A percentile compares a stretch with the other conserved stretches of the same genome.
These are phyloP conservation scores for Ditylenchus dipsaci DNA, from an alignment of 1,140 invertebrate genomes.

Conservation along the genomic window DNA sequence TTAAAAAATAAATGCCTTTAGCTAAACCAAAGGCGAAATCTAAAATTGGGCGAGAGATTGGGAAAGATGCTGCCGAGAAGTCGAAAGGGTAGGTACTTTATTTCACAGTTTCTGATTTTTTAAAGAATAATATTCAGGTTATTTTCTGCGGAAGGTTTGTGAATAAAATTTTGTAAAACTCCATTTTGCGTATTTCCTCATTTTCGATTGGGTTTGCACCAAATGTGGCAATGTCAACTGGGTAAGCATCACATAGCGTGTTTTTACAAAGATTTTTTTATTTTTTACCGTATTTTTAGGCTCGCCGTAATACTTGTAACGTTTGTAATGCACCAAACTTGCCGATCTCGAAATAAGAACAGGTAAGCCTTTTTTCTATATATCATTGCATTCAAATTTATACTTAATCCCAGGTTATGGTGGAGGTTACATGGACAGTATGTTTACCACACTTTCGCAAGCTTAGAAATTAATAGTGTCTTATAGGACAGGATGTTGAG, in stretches of 20 bases:
- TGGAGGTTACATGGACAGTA: conserved; percentile 77
- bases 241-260: conserved; percentile 61
- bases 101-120: no score
- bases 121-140: conserved; percentile 60
- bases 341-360: conserved; percentile 76
- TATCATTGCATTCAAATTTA: not conserved
- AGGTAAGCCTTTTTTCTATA: conserved; percentile 37
- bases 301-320: conserved; percentile 87
- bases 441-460: conserved; percentile 50
- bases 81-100: conserved; percentile 69
- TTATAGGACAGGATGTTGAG: conserved; percentile 68
- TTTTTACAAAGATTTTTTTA: no score
- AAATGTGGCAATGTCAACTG: conserved; percentile 99
- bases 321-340: conserved; percentile 97
- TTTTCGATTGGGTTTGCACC: conserved; percentile 85
- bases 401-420: conserved; percentile 55
- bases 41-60: conserved; percentile 90
- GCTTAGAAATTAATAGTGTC: no score
- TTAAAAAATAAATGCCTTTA: conserved; percentile 8
- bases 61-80: conserved; percentile 94
- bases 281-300: conserved; percentile 55
- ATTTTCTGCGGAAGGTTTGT: conserved; percentile 81
- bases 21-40: conserved; percentile 64
- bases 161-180: no score
- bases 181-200: no score